phyloP scores from a whole-genome alignment of 2,113 vertebrate species.

The Vidua chalybeata region DNA sequence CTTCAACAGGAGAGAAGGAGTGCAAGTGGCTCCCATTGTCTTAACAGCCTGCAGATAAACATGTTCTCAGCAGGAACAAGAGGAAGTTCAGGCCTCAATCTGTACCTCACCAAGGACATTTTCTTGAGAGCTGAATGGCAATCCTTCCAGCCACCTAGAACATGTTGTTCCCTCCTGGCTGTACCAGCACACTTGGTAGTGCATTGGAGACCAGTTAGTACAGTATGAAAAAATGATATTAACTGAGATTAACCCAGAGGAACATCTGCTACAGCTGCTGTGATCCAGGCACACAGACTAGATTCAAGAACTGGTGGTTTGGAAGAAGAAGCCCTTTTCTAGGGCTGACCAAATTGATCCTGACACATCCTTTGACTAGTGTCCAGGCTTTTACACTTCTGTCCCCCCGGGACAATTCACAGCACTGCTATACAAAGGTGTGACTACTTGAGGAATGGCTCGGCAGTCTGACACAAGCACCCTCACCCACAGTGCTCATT shows the following conservation, averaged over 20 bases:
- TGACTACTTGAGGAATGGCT: neutral
- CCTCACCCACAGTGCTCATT: neutral
- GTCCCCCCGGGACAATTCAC: neutral
- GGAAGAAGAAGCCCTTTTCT: neutral
- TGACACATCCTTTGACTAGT: neutral
- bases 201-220: neutral
- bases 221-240: neutral
- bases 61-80: neutral
- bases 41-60: neutral
- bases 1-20: neutral
- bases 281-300: neutral
- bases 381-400: neutral
- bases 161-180: fast-evolving
- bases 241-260: neutral
- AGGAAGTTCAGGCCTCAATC: neutral
- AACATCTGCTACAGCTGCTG: neutral
- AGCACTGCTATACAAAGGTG: neutral
- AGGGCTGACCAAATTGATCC: neutral
- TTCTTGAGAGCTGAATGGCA: neutral
- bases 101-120: neutral
- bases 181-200: neutral
- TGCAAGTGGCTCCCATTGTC: neutral
- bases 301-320: neutral
- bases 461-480: neutral
- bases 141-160: neutral